Base-by-base conservation (phyloP, 2,888 invertebrate genomes). In the Folsomia manolachei region DNA sequence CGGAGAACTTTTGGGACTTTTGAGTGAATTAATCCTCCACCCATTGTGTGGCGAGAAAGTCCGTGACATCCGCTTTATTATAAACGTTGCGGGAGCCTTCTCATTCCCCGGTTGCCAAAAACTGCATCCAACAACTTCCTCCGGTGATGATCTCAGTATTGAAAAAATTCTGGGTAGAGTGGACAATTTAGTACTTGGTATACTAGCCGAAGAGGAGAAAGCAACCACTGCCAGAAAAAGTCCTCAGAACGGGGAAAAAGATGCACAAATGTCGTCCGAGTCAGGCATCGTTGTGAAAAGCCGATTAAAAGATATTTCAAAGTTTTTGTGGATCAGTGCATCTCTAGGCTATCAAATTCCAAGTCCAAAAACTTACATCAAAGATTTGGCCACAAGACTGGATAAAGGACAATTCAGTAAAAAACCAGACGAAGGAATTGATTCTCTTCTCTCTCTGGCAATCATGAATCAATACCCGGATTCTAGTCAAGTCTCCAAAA, bases 251-350 rank as follows among this genome's bases (percentile, higher is more conserved):
- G 21, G 4, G 21, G 7, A 56, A 56, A 56, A 56, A 19, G 56
- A 56, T 7, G 56, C 56, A 7, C 18, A 9, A 11, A 11, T 18
- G 9, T 51, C 51, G 9, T 51, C 51, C 18, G 56, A 56, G 56
- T 56, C 56, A 21, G 19, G 11, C 7, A n/a, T n/a, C 7, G 19
- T 21, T 4, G 21, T 25, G 71, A 71, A 71, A 68, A 71, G 63
- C 71, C 71, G 71, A 71, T 71, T 71, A 71, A 71, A 71, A 63
- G 68, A 71, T 56, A 68, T 71, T 26, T 62, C 68, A 26, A 66
- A 67, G 39, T 71, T 62, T 62, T 51, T 67, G 7, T 67, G 68
- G 68, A 26, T 67, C 2, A 53, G 62, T 27, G 62, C 71, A 4
- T 21, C 27, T 7, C 63, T 68, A 27, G 71, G 68, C 51, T 71